Percentiles rank a stretch among this genome's conserved stretches.
phyloP scores from a whole-genome alignment of 2,113 vertebrate species.

The Cebus imitator region DNA sequence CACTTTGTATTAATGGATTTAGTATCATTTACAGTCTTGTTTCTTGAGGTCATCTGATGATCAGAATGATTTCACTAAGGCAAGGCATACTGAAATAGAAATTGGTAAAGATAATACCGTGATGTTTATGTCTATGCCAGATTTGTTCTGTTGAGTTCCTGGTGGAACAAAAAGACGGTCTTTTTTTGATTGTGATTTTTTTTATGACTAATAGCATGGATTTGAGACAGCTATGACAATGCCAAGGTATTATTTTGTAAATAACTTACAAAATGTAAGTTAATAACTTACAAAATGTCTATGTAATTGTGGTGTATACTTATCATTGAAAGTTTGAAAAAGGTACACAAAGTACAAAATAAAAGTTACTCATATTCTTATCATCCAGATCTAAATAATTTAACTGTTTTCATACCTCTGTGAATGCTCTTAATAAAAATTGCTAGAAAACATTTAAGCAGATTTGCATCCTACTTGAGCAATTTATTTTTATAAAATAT shows the following conservation, averaged over 20 bases:
- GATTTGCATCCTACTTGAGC: neutral
- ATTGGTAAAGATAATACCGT: neutral
- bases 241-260: neutral
- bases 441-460: neutral
- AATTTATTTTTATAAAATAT: neutral
- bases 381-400: neutral
- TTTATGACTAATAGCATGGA: slow-evolving; percentile 36
- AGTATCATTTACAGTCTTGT: neutral
- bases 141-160: neutral
- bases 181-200: slow-evolving; percentile 10
- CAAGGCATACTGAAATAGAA: neutral
- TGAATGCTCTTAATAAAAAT: neutral
- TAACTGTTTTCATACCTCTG: neutral
- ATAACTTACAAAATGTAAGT: neutral
- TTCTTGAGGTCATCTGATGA: neutral
- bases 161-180: neutral
- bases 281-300: neutral
- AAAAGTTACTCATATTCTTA: neutral
- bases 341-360: neutral
- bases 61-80: neutral
- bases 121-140: neutral
- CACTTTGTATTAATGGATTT: neutral
- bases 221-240: slow-evolving; percentile 59
- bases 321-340: neutral
- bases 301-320: neutral